phyloP scores from a whole-genome alignment of 2,797 vertebrate species.

The Macropodus opercularis region DNA sequence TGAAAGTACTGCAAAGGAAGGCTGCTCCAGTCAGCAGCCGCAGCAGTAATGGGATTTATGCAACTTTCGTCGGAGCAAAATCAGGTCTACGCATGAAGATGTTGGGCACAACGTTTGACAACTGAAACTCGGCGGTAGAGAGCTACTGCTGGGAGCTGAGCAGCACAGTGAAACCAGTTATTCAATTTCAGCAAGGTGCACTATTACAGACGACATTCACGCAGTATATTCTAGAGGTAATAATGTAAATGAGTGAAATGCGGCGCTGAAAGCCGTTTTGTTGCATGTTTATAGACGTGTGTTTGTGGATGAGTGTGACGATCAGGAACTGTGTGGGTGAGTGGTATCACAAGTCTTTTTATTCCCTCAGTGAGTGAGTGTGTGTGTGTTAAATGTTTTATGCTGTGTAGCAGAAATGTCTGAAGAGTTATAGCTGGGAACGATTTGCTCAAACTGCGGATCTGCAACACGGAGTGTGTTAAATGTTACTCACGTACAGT shows the following conservation, averaged over 20 bases:
- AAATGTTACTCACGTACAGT: background rate
- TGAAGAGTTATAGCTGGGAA: background rate
- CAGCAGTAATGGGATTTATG: conserved; percentile 69
- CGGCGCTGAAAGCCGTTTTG: background rate
- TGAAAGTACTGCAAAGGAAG: conserved; percentile 71
- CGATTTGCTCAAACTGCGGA: background rate
- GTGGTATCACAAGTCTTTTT: conserved; percentile 5
- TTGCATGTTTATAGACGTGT: background rate
- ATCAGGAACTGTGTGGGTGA: conserved; percentile 19
- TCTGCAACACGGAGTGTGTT: background rate
- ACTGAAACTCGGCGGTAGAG: conserved; percentile 39
- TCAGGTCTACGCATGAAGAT: conserved; percentile 42
- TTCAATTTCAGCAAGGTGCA: conserved; percentile 13
- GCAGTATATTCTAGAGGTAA: background rate
- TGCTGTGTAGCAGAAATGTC: background rate
- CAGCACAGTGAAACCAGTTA: conserved; percentile 5
- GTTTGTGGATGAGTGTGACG: conserved; percentile 27
- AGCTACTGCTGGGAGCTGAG: conserved; percentile 21
- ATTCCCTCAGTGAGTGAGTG: conserved; percentile 12
- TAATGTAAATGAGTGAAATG: conserved; percentile 7
- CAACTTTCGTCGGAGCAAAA: conserved; percentile 52
- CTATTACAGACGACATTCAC: conserved; percentile 20
- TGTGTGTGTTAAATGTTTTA: conserved; percentile 1
- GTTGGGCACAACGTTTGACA: conserved; percentile 40
- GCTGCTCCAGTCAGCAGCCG: conserved; percentile 72